A percentile compares a stretch with the other conserved stretches of the same genome.
Conservation (phyloP, 1,140 invertebrate species). For the Sitobion miscanthi region DNA sequence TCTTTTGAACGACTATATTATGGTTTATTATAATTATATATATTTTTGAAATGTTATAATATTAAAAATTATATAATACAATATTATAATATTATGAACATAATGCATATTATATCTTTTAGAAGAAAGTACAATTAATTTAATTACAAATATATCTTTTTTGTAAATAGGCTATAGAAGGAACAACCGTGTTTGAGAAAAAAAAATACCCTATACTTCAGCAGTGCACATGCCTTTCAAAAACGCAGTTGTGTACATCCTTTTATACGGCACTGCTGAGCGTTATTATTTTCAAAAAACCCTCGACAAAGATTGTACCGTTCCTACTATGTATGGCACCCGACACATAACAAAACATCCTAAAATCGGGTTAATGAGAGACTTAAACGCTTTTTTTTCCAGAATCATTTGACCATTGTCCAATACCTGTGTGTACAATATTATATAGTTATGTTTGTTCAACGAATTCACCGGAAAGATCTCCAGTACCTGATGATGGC, state of each 20-base stretch:
- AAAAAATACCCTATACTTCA: neutral
- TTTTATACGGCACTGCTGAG: constrained; percentile 54
- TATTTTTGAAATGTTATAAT: neutral
- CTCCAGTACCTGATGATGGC: neutral
- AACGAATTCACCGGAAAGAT: neutral
- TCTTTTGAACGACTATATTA: neutral
- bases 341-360: neutral
- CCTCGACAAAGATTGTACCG: neutral
- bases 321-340: neutral
- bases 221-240: constrained; percentile 54
- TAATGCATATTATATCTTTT: neutral
- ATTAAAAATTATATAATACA: neutral
- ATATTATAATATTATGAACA: neutral
- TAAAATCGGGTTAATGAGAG: too few species aligned
- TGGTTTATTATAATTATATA: neutral
- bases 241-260: constrained; percentile 16
- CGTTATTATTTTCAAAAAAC: neutral
- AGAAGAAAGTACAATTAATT: neutral
- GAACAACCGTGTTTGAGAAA: neutral
- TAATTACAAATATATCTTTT: neutral
- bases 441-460: neutral
- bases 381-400: neutral
- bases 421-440: neutral
- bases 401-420: neutral
- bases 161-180: neutral